Base-by-base conservation (phyloP, 92 coral and sea anemone species). In the Palythoa caribaeorum region DNA sequence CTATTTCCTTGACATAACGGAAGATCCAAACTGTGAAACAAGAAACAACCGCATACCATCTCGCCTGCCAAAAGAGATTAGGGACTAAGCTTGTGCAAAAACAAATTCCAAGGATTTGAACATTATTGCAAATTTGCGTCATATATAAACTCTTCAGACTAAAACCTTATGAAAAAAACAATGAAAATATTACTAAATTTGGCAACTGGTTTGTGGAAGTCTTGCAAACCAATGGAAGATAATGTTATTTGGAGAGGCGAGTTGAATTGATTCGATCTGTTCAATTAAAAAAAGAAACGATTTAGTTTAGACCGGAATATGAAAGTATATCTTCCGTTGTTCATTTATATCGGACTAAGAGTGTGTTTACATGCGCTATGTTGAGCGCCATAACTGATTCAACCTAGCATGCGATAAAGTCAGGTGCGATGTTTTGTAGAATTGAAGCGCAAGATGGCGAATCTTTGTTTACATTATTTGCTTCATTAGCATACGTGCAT, bases 41-140 rank as follows among this genome's bases (percentile, higher is more conserved):
- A 70, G 75, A 70, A 70, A 10, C 44, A 38, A 70, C 17, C 44
- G 75, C 10, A 35, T 70, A 11, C 38, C 60, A 20, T 6, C 68
- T 28, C 19, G 68, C 21, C 16, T 39, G 54, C 48, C 28, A 28
- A 77, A 52, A 17, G 63, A 53, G 83, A 21, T 77, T 77, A 77
- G 11, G 3, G 47, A 20, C 83, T 52, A 52, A 77, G 20, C 40
- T 35, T 54, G 83, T 77, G 40, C 48, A 59, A 77, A 77, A 77
- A 53, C 69, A 77, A 77, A 77, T 54, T 77, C 83, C 66, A 77
- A 77, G 36, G 68, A 77, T 77, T 36, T 77, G 20, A 35, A 36
- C 48, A 47, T 77, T 77, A 3, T 7, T 68, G 3, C 12, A 35
- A 36, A 16, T 36, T 70, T 35, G 47, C 3, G 21, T 52, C 53